Base-by-base conservation (phyloP, 2,888 invertebrate species). In the Drosophila neotestacea region DNA sequence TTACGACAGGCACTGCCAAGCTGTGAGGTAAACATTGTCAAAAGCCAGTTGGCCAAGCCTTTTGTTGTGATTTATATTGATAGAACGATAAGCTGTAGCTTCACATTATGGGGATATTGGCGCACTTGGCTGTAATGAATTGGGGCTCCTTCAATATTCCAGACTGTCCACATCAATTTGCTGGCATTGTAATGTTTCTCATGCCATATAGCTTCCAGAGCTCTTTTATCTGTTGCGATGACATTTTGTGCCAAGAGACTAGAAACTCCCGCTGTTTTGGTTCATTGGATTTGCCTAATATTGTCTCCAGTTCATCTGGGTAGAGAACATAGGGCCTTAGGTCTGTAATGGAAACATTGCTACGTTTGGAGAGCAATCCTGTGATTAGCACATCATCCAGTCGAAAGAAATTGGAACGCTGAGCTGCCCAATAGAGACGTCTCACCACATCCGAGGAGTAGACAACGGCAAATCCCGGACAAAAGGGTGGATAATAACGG, bases 231-330 rank as follows among this genome's bases (percentile, higher is more conserved):
- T 66, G 67, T 6, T 58, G 10, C 7, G 58, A 22, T 0, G 51
- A 42, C 58, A 67, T 50, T 36, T 65, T 32, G 27, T 67, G 70
- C 58, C 64, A 73, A 34, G 76, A 55, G 10, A 64, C 68, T 6
- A 74, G 27, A 34, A 69, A 79, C 3, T 60, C 16, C n/a, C 48
- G 16, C 4, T 48, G 28, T 9, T 55, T 32, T 6, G 46, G 6
- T 5, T 96, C 96, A 10, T 0, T 10, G 13, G 10, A 22, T 28
- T 16, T 27, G 4, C 7, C 32, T 6, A 62, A n/a, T 30, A 66
- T 6, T 0, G 9, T n/a, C 5, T 62, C 6, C 9, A 77, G 22
- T 10, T 52, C 16, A 1, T 42, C 0, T 1, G 67, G 60, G 13
- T 59, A 66, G 1, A 77, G 32, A 2, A 79, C 74, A 63, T 38